phyloP scores from a whole-genome alignment of 2,888 invertebrate genomes.

The Gymnoscelis rufifasciata region DNA sequence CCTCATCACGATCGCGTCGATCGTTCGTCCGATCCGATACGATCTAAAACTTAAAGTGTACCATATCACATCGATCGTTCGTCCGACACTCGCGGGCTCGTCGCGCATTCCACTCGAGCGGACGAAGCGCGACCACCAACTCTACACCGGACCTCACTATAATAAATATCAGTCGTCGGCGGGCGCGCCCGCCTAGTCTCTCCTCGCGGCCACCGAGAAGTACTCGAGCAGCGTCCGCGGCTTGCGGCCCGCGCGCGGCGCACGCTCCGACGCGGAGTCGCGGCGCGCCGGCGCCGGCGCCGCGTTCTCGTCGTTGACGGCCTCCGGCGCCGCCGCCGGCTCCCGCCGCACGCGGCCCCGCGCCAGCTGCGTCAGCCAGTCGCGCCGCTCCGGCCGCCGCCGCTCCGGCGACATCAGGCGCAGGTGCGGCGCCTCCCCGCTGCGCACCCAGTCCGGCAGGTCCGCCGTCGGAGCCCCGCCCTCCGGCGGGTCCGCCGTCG shows the following conservation, averaged over 20 bases:
- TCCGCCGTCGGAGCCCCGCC: slow-evolving; percentile 81
- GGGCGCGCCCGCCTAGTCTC: slow-evolving; percentile 24
- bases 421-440: slow-evolving; percentile 88
- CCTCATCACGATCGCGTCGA: no score
- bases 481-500: background rate
- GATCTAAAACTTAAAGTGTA: no score
- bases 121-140: no score
- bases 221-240: slow-evolving; percentile 57
- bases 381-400: slow-evolving; percentile 65
- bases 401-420: slow-evolving; percentile 84
- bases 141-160: background rate
- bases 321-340: background rate
- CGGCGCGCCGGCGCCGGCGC: slow-evolving; percentile 36
- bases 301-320: slow-evolving; percentile 36
- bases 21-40: no score
- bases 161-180: slow-evolving; percentile 34
- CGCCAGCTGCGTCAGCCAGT: slow-evolving; percentile 82
- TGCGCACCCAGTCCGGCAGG: slow-evolving; percentile 86
- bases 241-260: slow-evolving; percentile 38
- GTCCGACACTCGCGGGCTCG: no score
- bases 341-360: slow-evolving; percentile 29
- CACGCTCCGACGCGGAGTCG: slow-evolving; percentile 43
- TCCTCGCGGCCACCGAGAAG: slow-evolving; percentile 50
- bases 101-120: no score
- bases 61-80: no score